Evolutionary conservation across 2,888 invertebrate species (phyloP).

Genomic region (Lycia hirtaria): DNA sequence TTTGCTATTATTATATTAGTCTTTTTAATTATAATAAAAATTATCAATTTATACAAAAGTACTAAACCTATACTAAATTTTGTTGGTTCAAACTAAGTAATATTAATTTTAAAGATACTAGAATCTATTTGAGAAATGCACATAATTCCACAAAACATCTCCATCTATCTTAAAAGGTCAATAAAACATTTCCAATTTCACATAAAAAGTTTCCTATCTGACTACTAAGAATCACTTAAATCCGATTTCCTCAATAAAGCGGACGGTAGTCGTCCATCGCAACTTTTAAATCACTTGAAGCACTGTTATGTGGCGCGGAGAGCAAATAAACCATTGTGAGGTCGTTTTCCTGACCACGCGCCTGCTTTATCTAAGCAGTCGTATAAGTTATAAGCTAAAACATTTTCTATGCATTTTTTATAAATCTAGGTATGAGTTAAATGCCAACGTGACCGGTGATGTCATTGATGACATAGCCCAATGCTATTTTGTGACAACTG

Average conservation of each 20-base stretch:
- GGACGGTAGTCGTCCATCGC: constrained; percentile 36
- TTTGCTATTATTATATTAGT: background rate
- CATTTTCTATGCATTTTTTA: no score
- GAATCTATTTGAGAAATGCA: no score
- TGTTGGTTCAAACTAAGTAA: no score
- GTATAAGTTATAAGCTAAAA: constrained; percentile 13
- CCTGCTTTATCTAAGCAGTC: constrained; percentile 19
- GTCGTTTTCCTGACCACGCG: constrained; percentile 53
- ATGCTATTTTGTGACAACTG: no score
- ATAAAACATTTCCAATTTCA: constrained; percentile 1
- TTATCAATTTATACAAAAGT: no score
- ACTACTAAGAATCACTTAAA: constrained; percentile 4
- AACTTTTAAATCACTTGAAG: constrained; percentile 49
- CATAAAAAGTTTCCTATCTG: background rate
- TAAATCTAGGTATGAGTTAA: no score
- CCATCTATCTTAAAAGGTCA: background rate
- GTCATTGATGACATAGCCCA: no score
- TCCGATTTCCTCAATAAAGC: constrained; percentile 37
- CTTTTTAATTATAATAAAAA: background rate
- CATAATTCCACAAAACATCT: no score
- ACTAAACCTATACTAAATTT: no score
- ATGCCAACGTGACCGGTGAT: no score
- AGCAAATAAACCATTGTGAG: constrained; percentile 57
- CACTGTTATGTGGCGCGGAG: constrained; percentile 54
- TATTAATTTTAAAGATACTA: no score